These are phyloP conservation scores for Acipenser oxyrinchus DNA, from an alignment of 2,797 vertebrate genomes.

Conservation along the genomic window DNA sequence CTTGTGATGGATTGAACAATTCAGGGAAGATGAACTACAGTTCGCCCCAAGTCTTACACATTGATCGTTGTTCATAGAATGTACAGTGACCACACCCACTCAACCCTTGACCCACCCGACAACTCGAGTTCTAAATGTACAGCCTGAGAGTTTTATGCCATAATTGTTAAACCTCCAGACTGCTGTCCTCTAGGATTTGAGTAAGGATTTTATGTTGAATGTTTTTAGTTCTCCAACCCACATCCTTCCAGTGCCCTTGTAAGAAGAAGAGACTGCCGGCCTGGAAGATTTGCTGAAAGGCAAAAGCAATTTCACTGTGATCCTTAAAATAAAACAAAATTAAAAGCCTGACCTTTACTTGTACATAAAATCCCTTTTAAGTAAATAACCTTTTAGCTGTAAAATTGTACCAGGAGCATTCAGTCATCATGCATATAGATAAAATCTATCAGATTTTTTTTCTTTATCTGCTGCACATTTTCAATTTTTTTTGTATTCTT, in stretches of 20 bases:
- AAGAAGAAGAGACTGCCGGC: slow-evolving; percentile 53
- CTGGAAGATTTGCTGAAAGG: slow-evolving; percentile 73
- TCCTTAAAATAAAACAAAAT: slow-evolving; percentile 36
- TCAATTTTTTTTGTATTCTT: background rate
- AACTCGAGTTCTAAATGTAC: too few species aligned
- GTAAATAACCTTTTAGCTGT: slow-evolving; percentile 76
- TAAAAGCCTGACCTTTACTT: slow-evolving; percentile 76
- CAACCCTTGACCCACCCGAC: too few species aligned
- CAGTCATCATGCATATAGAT: slow-evolving; percentile 59
- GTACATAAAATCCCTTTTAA: slow-evolving; percentile 69
- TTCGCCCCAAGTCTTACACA: too few species aligned
- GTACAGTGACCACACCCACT: too few species aligned
- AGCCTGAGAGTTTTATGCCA: too few species aligned
- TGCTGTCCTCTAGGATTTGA: background rate
- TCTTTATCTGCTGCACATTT: slow-evolving; percentile 7
- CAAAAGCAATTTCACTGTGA: slow-evolving; percentile 76
- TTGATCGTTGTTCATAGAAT: too few species aligned
- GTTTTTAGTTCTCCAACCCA: slow-evolving; percentile 58
- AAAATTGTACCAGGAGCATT: slow-evolving; percentile 56
- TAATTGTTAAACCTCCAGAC: background rate
- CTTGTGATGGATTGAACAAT: too few species aligned
- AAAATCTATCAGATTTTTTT: slow-evolving; percentile 29
- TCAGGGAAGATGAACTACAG: too few species aligned
- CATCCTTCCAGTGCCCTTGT: slow-evolving; percentile 73
- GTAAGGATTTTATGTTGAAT: slow-evolving; percentile 20